Evolutionary conservation across 2,888 invertebrate genomes (phyloP).

Genomic region (Gnatocerus cornutus): DNA sequence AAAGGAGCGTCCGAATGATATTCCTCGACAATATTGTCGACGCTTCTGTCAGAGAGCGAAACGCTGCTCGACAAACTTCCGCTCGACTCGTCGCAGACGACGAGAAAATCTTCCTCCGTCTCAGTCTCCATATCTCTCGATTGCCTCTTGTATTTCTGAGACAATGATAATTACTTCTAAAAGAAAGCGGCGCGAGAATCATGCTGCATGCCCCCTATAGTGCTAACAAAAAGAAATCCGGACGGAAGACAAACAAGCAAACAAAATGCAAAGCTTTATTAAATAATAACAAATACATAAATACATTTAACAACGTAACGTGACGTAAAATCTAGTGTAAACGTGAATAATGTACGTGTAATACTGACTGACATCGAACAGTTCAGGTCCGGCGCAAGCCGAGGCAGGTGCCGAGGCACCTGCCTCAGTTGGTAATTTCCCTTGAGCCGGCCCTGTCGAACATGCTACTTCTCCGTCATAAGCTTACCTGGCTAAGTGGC

Average conservation of each 20-base stretch:
- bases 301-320: slow-evolving; percentile 52
- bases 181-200: slow-evolving; percentile 7
- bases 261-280: slow-evolving; percentile 51
- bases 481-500: slow-evolving; percentile 91
- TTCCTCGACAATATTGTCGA: slow-evolving; percentile 89
- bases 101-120: slow-evolving; percentile 75
- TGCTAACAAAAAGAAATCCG: slow-evolving; percentile 13
- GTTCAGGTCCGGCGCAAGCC: too few species aligned
- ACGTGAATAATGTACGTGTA: slow-evolving; percentile 34
- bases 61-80: slow-evolving; percentile 84
- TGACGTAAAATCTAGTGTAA: slow-evolving; percentile 32
- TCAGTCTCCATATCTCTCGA: slow-evolving; percentile 91
- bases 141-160: slow-evolving; percentile 87
- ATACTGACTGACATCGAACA: slow-evolving; percentile 52
- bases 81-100: slow-evolving; percentile 77
- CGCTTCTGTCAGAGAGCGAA: slow-evolving; percentile 83
- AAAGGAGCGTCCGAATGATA: slow-evolving; percentile 90
- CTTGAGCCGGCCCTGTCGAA: too few species aligned
- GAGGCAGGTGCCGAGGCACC: too few species aligned
- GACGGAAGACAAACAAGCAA: slow-evolving; percentile 45
- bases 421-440: too few species aligned
- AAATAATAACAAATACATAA: slow-evolving; percentile 51
- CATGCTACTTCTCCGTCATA: slow-evolving; percentile 57
- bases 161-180: slow-evolving; percentile 13
- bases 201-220: slow-evolving; percentile 18